Base-by-base conservation (phyloP, 2,888 invertebrate species). In the Gari tellinella region DNA sequence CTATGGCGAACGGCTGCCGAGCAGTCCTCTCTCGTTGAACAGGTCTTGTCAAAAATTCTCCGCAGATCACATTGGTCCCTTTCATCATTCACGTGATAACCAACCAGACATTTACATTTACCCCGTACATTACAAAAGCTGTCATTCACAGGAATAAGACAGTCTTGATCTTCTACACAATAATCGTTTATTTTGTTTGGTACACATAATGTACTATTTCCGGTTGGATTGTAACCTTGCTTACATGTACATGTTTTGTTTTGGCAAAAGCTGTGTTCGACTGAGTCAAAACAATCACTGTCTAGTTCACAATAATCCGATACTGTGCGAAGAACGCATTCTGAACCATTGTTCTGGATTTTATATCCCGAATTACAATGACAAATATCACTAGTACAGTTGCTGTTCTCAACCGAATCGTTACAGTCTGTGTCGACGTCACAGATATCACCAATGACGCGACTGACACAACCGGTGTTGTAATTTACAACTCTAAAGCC, bases 11-110 rank as follows among this genome's bases (percentile, higher is more conserved):
- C 72, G 15, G 82, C 83, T 43, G 65, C 57, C n/a, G 55, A 61
- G 41, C 85, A 85, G 38, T 82, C 85, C 8, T 38, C 41, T 10
- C 73, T 63, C 2, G 26, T 26, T 8, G 37, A 26, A 48, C 86
- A 85, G 12, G 61, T 64, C 26, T 73, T 74, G n/a, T 81, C 82
- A 41, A 74, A 76, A 19, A 79, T 72, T 56, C 56, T 74, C 14
- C 78, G 45, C 15, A 40, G 45, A 14, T 40, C 40, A 26, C 78
- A 79, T n/a, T 38, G 23, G n/a, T 53, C 49, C 15, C 60, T 57
- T 15, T 55, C 49, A 14, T 61, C 51, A 26, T 51, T 72, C 19
- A 31, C 57, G 19, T 65, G 67, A 48, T 53, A 74, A 0, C 78
- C 78, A 0, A 26, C 52, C 8, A 41, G 15, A 49, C 78, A 79